phyloP scores from a whole-genome alignment of 2,888 invertebrate genomes.

The Vanessa cardui region DNA sequence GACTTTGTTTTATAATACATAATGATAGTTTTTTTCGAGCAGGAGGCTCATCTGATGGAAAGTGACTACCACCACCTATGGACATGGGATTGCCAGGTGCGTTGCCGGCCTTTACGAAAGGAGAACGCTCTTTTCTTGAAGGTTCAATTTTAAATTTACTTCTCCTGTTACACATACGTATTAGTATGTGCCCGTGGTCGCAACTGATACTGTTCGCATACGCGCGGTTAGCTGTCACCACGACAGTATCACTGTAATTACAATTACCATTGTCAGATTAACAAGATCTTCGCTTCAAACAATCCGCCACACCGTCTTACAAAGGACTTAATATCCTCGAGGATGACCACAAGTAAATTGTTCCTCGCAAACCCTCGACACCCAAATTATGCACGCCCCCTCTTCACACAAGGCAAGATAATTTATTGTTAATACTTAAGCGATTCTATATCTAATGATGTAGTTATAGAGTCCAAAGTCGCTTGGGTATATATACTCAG shows the following conservation, averaged over 20 bases:
- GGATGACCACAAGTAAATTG: slow-evolving; percentile 41
- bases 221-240: not conserved
- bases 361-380: slow-evolving; percentile 26
- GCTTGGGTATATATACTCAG: not conserved
- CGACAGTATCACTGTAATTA: not conserved
- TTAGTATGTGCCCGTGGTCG: too few species aligned
- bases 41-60: too few species aligned
- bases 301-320: slow-evolving; percentile 33
- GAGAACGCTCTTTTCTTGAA: too few species aligned
- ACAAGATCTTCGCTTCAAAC: slow-evolving; percentile 16
- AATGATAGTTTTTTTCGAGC: too few species aligned
- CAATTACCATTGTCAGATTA: slow-evolving; percentile 22
- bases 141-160: too few species aligned
- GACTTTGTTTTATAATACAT: too few species aligned
- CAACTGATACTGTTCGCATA: not conserved
- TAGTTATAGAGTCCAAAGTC: slow-evolving; percentile 5
- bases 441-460: slow-evolving; percentile 18
- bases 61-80: too few species aligned
- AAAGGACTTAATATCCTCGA: slow-evolving; percentile 39
- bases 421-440: slow-evolving; percentile 20
- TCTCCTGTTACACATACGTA: too few species aligned
- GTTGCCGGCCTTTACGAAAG: too few species aligned
- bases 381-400: slow-evolving; percentile 45
- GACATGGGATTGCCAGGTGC: too few species aligned
- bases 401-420: slow-evolving; percentile 33